A percentile compares a stretch with the other conserved stretches of the same genome.
Conservation (phyloP, 2,797 vertebrate genomes). For the Macroramphosus scolopax region DNA sequence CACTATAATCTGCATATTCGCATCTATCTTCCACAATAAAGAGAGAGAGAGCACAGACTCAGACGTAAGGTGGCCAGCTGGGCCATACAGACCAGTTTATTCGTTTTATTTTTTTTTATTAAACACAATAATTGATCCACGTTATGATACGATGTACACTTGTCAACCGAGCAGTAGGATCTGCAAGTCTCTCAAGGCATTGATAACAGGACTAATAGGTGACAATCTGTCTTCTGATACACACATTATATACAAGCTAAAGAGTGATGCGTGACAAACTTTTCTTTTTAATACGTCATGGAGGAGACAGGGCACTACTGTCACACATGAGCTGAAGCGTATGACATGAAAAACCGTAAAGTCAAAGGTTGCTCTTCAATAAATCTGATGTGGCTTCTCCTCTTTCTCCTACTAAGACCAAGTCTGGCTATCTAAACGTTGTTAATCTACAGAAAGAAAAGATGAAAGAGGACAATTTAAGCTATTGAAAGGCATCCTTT, state of each 20-base stretch:
- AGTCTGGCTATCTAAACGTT: slow-evolving; percentile 19
- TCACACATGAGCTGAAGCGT: slow-evolving; percentile 70
- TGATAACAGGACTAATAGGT: slow-evolving; percentile 63
- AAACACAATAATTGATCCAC: slow-evolving; percentile 77
- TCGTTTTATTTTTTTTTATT: slow-evolving; percentile 64
- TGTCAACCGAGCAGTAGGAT: slow-evolving; percentile 58
- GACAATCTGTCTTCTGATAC: slow-evolving; percentile 63
- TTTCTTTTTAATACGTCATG: slow-evolving; percentile 56
- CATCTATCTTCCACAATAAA: background rate
- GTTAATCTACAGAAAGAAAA: slow-evolving; percentile 29
- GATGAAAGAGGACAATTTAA: slow-evolving; percentile 39
- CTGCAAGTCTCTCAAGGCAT: slow-evolving; percentile 62
- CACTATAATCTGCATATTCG: background rate
- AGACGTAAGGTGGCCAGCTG: slow-evolving; percentile 52
- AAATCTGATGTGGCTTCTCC: slow-evolving; percentile 24
- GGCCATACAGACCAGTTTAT: slow-evolving; percentile 68
- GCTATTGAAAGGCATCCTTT: slow-evolving; percentile 47
- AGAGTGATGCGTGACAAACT: slow-evolving; percentile 61
- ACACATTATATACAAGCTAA: slow-evolving; percentile 73
- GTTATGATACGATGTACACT: slow-evolving; percentile 70
- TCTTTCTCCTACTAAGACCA: slow-evolving; percentile 31
- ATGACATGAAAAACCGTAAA: slow-evolving; percentile 63
- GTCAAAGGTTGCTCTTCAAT: slow-evolving; percentile 43
- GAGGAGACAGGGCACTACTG: slow-evolving; percentile 72
- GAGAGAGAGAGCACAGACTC: slow-evolving; percentile 32